phyloP scores from a whole-genome alignment of 2,797 vertebrate genomes.

The Ctenosaura bakeri region DNA sequence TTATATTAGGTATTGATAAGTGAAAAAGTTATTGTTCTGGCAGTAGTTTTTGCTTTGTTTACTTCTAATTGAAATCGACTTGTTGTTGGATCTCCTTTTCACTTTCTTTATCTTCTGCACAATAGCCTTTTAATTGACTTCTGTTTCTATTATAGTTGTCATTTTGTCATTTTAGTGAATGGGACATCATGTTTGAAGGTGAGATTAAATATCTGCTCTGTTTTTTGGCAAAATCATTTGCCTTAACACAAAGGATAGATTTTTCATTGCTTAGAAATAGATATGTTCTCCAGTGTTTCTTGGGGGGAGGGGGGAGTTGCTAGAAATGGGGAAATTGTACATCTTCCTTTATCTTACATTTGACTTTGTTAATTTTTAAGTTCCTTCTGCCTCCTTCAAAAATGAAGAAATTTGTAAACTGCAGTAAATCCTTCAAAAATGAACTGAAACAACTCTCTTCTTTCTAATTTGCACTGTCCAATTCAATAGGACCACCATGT shows the following conservation, averaged over 20 bases:
- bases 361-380: neutral
- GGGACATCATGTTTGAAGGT: neutral
- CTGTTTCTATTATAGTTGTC: neutral
- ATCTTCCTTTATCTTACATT: neutral
- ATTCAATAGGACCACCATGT: neutral
- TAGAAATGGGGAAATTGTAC: neutral
- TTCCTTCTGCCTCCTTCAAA: neutral
- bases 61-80: neutral
- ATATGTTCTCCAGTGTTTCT: neutral
- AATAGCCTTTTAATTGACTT: neutral
- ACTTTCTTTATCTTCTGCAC: neutral
- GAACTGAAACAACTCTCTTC: neutral
- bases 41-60: neutral
- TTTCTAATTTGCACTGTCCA: neutral
- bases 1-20: neutral
- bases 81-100: constrained; percentile 4
- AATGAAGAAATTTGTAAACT: neutral
- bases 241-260: neutral
- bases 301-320: neutral
- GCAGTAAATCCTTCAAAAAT: neutral
- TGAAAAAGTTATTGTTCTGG: neutral
- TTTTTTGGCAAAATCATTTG: neutral
- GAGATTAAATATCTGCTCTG: neutral
- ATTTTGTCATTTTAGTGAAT: neutral
- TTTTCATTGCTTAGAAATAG: no score